Base-by-base conservation (phyloP, 2,797 vertebrate genomes). In the Oreochromis grahami region DNA sequence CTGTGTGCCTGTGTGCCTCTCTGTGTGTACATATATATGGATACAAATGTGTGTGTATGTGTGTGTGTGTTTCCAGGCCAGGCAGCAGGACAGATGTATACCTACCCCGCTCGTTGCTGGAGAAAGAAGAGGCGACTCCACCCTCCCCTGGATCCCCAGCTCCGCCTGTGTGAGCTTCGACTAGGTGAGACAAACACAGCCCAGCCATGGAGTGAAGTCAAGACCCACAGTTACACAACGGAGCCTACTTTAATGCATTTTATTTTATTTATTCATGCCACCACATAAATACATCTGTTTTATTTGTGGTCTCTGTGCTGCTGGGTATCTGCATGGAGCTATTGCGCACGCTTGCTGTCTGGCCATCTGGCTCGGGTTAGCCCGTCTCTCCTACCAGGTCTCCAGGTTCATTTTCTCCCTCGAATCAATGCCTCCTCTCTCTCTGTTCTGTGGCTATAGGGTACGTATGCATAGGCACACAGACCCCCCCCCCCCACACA, bases 91-190 rank as follows among this genome's bases (percentile, higher is more conserved):
- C 98, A 99, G 96, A 97, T 99, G 92, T 99, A 99, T 89, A 98
- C 98, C 1, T 99, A 99, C 87, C 98, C 98, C 13, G 98, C 98
- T 55, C 98, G 98, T 58, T 99, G 98, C 94, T 99, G 98, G 98
- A 97, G 98, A 89, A 99, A 99, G 96, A 99, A 98, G 95, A 97
- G 98, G 91, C 96, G 97, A 93, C 97, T 99, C 86, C 98, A 99
- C 91, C 97, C 97, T 2, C 97, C 98, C 12, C 97, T 99, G 89
- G 98, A 99, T 91, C 98, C 98, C 45, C 98, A 98, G 94, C 97
- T 99, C 86, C 97, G 98, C 80, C 96, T 99, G 80, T 97, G 98
- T 91, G 98, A 99, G 95, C 98, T 99, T 77, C 97, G 98, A 91
- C 97, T 98, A 80, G 98, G 98, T 99, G 96, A 95, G 36, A 83